Evolutionary conservation across 2,797 vertebrate species (phyloP), one percentile per base, ranked within the genome.

Genomic region (Enteromius argenteus): DNA sequence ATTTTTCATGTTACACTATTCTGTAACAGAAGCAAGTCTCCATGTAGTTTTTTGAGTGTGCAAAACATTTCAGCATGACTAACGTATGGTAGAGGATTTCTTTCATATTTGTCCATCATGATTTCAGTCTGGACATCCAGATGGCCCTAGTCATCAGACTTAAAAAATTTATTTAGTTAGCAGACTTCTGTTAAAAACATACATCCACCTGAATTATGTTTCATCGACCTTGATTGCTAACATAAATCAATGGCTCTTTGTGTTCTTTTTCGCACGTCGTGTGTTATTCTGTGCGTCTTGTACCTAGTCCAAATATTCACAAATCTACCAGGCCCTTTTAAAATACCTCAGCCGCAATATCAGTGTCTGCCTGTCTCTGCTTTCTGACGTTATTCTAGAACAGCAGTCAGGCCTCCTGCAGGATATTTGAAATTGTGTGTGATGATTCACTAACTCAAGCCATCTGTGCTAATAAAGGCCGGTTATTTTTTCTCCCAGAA

Each of bases 401-500:
- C 91, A 94, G 94, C 93, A 94, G 94, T 92, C 92, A 89, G 86
- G 88, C 80, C 88, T 93, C 92, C 91, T 92, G 87, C 88, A 92
- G 92, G 92, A 93, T 90, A 90, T 91, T 44, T 91, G 80, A 90
- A 92, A 92, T 91, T 90, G 90, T 93, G 88, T 87, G 53, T 82
- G 87, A 94, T 94, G 90, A 93, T 93, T 93, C 92, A 91, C 90
- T 95, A 94, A 95, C 94, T 90, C 89, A 89, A 93, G 92, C 93
- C 94, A 95, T 93, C 92, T 96, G 95, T 94, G 92, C 92, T 94
- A 94, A 94, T 92, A 94, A 91, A 88, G 85, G 85, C 46, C 3
- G 14, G 90, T 90, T 94, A 92, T 94, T 94, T 90, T 92, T 91
- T 86, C 87, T 90, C 92, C 90, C 88, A 74, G 77, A 85, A 80